phyloP scores from a whole-genome alignment of 2,888 invertebrate species.

The Eupithecia pulchellata region DNA sequence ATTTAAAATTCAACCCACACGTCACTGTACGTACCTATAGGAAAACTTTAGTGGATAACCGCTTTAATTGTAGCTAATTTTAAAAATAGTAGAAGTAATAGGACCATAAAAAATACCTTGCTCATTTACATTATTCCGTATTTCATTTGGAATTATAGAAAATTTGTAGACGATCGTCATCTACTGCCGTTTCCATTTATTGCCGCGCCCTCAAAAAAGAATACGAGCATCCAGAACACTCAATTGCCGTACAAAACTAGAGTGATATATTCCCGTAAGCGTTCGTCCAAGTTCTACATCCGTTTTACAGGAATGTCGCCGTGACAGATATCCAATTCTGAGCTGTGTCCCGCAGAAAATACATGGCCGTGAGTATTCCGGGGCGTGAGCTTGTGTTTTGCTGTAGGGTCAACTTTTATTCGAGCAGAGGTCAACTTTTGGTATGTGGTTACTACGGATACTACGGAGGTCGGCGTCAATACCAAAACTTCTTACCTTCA shows the following conservation, averaged over 20 bases:
- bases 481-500: neutral
- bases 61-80: neutral
- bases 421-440: neutral
- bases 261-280: conserved; percentile 7
- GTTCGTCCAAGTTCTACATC: conserved; percentile 24
- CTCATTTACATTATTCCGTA: too few relatives aligned
- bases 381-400: conserved; percentile 5
- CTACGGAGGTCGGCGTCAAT: neutral
- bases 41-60: neutral
- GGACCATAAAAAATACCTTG: too few relatives aligned
- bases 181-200: neutral
- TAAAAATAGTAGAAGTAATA: neutral
- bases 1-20: neutral
- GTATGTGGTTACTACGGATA: neutral
- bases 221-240: neutral
- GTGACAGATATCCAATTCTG: conserved; percentile 48
- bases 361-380: conserved; percentile 32
- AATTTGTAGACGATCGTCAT: too few relatives aligned
- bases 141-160: too few relatives aligned
- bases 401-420: neutral
- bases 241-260: neutral
- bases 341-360: conserved; percentile 43
- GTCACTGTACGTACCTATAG: too few relatives aligned
- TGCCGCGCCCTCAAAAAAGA: neutral
- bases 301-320: conserved; percentile 35